A percentile compares a stretch with the other conserved stretches of the same genome.
phyloP scores from a whole-genome alignment of 2,888 invertebrate genomes.

The Habroteleia sp. region DNA sequence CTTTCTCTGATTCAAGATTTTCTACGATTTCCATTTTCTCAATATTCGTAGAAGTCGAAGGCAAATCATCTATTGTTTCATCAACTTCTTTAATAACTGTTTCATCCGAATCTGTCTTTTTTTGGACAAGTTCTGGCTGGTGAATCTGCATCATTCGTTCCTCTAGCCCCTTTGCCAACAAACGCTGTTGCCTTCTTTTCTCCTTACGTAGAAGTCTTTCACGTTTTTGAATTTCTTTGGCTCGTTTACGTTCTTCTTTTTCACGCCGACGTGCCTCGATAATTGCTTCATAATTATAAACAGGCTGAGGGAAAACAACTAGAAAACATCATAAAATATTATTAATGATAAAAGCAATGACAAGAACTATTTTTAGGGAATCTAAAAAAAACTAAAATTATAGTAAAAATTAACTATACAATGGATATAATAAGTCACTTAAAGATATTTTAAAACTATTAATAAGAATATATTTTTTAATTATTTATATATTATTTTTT shows the following conservation, averaged over 20 bases:
- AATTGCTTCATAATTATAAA: constrained; percentile 79
- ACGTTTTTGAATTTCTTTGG: constrained; percentile 74
- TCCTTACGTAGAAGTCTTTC: constrained; percentile 74
- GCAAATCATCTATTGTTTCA: constrained; percentile 43
- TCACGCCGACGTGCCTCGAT: constrained; percentile 76
- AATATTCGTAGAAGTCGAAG: constrained; percentile 26
- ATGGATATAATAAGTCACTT: no score
- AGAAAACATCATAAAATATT: constrained; percentile 5
- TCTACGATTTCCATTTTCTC: constrained; percentile 7
- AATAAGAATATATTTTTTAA: no score
- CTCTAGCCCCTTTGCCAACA: constrained; percentile 56
- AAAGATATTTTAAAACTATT: no score
- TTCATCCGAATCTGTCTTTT: constrained; percentile 54
- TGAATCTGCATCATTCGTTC: constrained; percentile 64
- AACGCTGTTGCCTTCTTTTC: constrained; percentile 67
- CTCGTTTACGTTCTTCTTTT: constrained; percentile 76
- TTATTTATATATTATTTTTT: no score
- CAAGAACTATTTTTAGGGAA: no score
- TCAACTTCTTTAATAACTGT: constrained; percentile 28
- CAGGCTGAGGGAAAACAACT: constrained; percentile 70
- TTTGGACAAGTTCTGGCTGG: constrained; percentile 66
- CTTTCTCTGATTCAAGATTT: constrained; percentile 62
- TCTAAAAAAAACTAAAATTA: no score
- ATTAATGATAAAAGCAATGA: no score
- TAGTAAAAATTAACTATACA: no score